Base-by-base conservation (phyloP, 2,888 invertebrate genomes). In the Thereva unica region DNA sequence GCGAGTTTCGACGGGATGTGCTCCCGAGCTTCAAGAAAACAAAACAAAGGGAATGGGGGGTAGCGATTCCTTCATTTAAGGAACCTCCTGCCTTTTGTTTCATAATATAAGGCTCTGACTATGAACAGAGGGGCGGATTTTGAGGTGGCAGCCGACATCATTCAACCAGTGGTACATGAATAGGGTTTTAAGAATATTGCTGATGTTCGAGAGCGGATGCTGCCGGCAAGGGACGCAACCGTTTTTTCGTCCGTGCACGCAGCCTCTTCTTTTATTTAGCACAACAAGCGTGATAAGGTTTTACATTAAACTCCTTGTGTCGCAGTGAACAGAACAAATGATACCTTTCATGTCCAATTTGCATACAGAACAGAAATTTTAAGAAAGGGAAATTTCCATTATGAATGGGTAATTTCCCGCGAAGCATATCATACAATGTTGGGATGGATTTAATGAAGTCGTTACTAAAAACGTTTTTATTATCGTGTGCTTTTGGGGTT, bases 141-240 rank as follows among this genome's bases (percentile, higher is more conserved):
- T 40, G 61, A 7, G 7, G 23, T 61, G 34, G 50, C 12, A 50
- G 41, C 5, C 50, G 41, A 50, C 61, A 61, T 49, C 61, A 61
- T 61, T 61, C 61, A 61, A 49, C 50, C 61, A 41, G 61, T 61
- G 61, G 50, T 61, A 61, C 61, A 61, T 61, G 61, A 61, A 61
- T 61, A 61, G 61, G 61, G 61, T 61, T 61, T 61, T 61, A 61
- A 61, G 61, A 23, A 61, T 61, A 61, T 61, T 61, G 61, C 61
- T 50, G 50, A 50, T 61, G 50, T 41, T 50, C 52, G 34, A 50
- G 42, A 42, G 8, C 12, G 10, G 8, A 41, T 42, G 10, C 12
- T 5, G 23, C 41, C 3, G 10, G 64, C 8, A 44, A 54, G 35
- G 44, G 42, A 42, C 10, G 53, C 53, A 54, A 53, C 37, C 50